Percentiles rank a stretch among this genome's conserved stretches.
These are phyloP conservation scores for Apomyelois bistriatella DNA, from an alignment of 2,888 invertebrate species.

Conservation along the genomic window DNA sequence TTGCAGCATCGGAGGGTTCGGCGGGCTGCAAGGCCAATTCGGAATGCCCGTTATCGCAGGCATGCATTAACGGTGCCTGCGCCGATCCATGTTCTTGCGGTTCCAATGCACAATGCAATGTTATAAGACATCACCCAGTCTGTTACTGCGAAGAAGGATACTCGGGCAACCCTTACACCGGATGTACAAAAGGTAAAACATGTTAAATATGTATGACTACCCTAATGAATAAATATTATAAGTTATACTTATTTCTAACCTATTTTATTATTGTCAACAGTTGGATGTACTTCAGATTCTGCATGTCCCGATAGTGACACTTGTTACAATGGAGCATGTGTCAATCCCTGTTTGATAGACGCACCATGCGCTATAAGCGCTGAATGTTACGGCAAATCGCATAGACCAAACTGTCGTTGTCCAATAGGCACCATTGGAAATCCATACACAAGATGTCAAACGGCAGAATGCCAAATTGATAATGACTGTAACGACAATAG, in stretches of 20 bases:
- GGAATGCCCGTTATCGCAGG: constrained; percentile 90
- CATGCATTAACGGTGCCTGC: constrained; percentile 90
- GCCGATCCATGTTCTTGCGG: constrained; percentile 93
- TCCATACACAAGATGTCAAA: constrained; percentile 87
- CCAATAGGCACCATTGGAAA: constrained; percentile 88
- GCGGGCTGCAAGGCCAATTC: constrained; percentile 87
- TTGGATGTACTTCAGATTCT: constrained; percentile 90
- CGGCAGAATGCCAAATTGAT: constrained; percentile 88
- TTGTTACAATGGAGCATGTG: constrained; percentile 90
- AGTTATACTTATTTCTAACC: too few relatives aligned
- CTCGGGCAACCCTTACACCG: constrained; percentile 91
- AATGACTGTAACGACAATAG: constrained; percentile 88
- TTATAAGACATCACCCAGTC: constrained; percentile 90
- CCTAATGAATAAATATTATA: too few relatives aligned
- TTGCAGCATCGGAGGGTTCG: constrained; percentile 77
- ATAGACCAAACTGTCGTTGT: constrained; percentile 90
- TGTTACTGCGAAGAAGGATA: constrained; percentile 91
- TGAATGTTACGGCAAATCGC: constrained; percentile 89
- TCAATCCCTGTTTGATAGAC: constrained; percentile 88
- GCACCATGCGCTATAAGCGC: constrained; percentile 92
- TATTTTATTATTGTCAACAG: constrained; percentile 58
- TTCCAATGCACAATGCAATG: constrained; percentile 88
- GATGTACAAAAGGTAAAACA: constrained; percentile 85
- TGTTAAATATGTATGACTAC: too few relatives aligned
- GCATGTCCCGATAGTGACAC: constrained; percentile 90